Evolutionary conservation across 2,888 invertebrate genomes (phyloP).

Genomic region (Dorcus hopei): DNA sequence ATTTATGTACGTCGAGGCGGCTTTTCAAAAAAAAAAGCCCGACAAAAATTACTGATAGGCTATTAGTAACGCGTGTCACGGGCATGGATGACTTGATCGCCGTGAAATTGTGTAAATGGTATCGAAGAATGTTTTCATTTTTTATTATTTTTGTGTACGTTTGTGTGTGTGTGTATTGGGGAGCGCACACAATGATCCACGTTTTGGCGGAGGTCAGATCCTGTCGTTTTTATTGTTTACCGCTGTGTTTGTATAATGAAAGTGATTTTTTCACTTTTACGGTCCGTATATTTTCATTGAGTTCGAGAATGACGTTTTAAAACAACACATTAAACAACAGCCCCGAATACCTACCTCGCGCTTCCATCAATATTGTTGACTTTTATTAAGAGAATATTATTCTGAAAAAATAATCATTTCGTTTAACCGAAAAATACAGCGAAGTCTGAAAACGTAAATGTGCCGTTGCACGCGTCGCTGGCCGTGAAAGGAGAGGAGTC

Average conservation of each 20-base stretch:
- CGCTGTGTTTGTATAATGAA: slow-evolving; percentile 10
- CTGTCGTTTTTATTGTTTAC: background rate
- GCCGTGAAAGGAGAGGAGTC: slow-evolving; percentile 32
- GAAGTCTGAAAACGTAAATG: background rate
- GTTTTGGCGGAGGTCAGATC: slow-evolving; percentile 15
- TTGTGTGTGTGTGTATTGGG: slow-evolving; percentile 3
- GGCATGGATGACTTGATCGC: slow-evolving; percentile 30
- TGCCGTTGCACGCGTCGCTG: slow-evolving; percentile 31
- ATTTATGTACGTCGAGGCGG: slow-evolving; percentile 36
- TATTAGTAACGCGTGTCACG: slow-evolving; percentile 36
- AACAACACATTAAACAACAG: background rate
- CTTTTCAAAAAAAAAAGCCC: slow-evolving; percentile 28
- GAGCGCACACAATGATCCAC: slow-evolving; percentile 11
- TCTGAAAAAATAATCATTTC: background rate
- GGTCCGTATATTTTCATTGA: slow-evolving; percentile 4
- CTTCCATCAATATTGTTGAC: too few relatives aligned
- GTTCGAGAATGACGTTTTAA: slow-evolving; percentile 1
- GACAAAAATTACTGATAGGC: slow-evolving; percentile 36
- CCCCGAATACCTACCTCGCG: too few relatives aligned
- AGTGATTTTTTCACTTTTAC: slow-evolving; percentile 8
- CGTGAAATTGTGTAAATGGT: slow-evolving; percentile 26
- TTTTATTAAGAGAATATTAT: too few relatives aligned
- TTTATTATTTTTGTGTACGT: slow-evolving; percentile 8
- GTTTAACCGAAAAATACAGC: too few relatives aligned
- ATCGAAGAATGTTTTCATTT: slow-evolving; percentile 17